Base-by-base conservation (phyloP, 2,888 invertebrate genomes). In the Epistrophe eligans region DNA sequence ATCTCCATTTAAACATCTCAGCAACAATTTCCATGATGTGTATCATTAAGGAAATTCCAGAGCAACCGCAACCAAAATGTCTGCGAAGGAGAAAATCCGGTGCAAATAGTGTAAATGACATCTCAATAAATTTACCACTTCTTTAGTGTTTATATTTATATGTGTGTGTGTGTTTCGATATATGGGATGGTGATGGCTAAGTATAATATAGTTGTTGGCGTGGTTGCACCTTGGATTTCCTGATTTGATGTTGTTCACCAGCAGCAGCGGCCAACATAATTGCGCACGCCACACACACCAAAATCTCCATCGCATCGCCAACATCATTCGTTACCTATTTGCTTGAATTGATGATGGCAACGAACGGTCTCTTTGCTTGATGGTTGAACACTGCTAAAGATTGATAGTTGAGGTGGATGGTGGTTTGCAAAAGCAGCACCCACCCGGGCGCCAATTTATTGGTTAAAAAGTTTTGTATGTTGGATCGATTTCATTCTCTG, bases 91-190 rank as follows among this genome's bases (percentile, higher is more conserved):
- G 73, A 50, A 73, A 73, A 67, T 73, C 67, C 52, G 52, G 17
- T 48, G 50, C 70, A 24, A 19, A 67, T 50, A 50, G 32, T 52
- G 74, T 62, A 79, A 74, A 79, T 79, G 83, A 79, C 71, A 79
- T 79, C 64, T 79, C 74, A 76, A 79, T 79, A 84, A 79, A 71
- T 76, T 35, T 79, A 70, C 64, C 79, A 77, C 48, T 79, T 32
- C 67, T 50, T 67, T 67, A 15, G 50, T 67, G 50, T 15, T 17
- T 35, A 19, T 50, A 13, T 32, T 5, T 38, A n/a, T 64, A 2
- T 10, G n/a, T 45, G 43, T 28, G 10, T 45, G 45, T 45, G 35
- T 48, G n/a, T n/a, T n/a, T n/a, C n/a, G n/a, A n/a, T n/a, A n/a
- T n/a, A n/a, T n/a, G n/a, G n/a, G n/a, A n/a, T n/a, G n/a, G n/a